Evolutionary conservation across 2,888 invertebrate genomes (phyloP), one percentile per base, ranked within the genome.

Genomic region (Cryptops parisi): DNA sequence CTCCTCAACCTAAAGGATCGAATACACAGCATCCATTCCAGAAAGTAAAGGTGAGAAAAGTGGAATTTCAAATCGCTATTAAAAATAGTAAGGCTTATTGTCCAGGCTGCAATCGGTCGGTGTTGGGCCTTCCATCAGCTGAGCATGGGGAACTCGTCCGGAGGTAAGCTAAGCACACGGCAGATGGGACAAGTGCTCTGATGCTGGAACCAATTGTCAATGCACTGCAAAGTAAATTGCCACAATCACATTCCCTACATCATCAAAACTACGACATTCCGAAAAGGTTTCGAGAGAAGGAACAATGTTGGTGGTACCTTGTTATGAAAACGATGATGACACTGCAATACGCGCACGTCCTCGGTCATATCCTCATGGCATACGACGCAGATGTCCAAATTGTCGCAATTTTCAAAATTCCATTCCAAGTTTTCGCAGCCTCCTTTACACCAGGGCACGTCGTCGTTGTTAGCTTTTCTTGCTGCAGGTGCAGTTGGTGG

Each of bases 151-250:
- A 48, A 48, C n/a, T 48, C 48, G n/a, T 48, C 38, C 1, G 48
- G 48, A 2, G 38, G n/a, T 17, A 48, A 21, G 38, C 48, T 48
- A 38, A 21, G 48, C 9, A 38, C 48, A 33, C 48, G 27, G n/a
- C 48, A 48, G 9, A 33, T 33, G 6, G 48, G 48, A 21, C 48
- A 48, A 38, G 48, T 48, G n/a, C 38, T 48, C 33, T 48, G 27
- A 15, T 48, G 48, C 19, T 33, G n/a, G 22, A 48, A 48, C 48
- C 48, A 48, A 12, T 25, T 38, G n/a, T 33, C 22, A 21, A 48
- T 48, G 12, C 48, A 48, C 48, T 48, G 47, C 2, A 47, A 47
- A 47, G 9, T 12, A 41, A 41, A 5, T 9, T 9, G 15, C 33
- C 43, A 41, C 9, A 33, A 41, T 12, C 5, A 41, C 12, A 41